Percentiles rank a stretch among this genome's conserved stretches.
These are phyloP conservation scores for Eretmocerus hayati DNA, from an alignment of 2,888 invertebrate genomes.

Conservation along the genomic window DNA sequence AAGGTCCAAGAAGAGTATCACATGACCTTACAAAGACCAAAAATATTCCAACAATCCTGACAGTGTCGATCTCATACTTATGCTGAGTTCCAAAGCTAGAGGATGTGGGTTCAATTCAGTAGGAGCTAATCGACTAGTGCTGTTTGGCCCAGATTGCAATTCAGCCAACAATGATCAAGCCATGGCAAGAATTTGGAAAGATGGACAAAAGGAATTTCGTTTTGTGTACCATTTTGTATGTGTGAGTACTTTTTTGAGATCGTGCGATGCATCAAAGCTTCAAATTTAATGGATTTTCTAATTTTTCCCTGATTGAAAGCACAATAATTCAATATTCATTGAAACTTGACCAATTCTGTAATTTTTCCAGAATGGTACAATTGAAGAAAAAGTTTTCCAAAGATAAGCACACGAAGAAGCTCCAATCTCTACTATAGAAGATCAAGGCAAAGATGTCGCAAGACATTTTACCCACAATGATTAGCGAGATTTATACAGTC, in stretches of 20 bases:
- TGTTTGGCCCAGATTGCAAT: slow-evolving; percentile 99
- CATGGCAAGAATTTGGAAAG: slow-evolving; percentile 98
- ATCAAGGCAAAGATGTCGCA: slow-evolving; percentile 91
- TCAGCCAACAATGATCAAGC: slow-evolving; percentile 99
- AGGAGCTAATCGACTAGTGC: slow-evolving; percentile 92
- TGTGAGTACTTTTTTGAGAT: too few relatives aligned
- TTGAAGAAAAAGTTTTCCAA: slow-evolving; percentile 99
- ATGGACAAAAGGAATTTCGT: slow-evolving; percentile 97
- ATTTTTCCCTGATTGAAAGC: too few relatives aligned
- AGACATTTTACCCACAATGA: slow-evolving; percentile 93
- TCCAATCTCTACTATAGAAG: slow-evolving; percentile 91
- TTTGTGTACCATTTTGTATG: slow-evolving; percentile 92
- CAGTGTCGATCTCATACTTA: slow-evolving; percentile 89
- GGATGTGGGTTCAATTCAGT: slow-evolving; percentile 98
- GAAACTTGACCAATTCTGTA: neutral
- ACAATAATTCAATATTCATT: neutral
- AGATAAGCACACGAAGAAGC: slow-evolving; percentile 99
- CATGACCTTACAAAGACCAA: too few relatives aligned
- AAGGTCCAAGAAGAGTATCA: too few relatives aligned
- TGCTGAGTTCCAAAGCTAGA: slow-evolving; percentile 98
- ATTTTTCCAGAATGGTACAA: slow-evolving; percentile 74
- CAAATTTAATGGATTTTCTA: neutral
- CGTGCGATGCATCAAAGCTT: too few relatives aligned
- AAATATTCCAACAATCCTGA: slow-evolving; percentile 87
- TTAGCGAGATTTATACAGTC: slow-evolving; percentile 82